Conservation (phyloP, 1,140 invertebrate genomes). For the Drosophila orena region DNA sequence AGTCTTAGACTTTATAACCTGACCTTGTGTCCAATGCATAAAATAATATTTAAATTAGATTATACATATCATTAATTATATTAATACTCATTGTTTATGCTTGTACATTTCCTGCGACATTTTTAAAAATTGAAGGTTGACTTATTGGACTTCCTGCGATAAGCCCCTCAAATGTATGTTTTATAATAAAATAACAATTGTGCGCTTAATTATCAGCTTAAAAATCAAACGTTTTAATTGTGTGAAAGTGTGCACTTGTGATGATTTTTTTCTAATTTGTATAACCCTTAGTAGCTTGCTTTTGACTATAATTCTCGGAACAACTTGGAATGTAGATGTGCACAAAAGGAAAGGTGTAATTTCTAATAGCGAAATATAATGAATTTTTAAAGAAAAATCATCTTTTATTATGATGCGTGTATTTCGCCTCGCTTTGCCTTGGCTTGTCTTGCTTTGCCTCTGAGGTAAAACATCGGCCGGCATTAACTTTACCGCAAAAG, state of each 20-base stretch:
- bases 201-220: too few relatives aligned
- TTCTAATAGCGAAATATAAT: constrained; percentile 1
- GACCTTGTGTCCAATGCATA: not conserved
- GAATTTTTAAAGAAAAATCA: constrained; percentile 12
- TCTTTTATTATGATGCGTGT: constrained; percentile 6
- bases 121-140: not conserved
- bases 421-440: not conserved
- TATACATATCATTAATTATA: not conserved
- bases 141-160: constrained; percentile 1
- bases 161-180: not conserved
- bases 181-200: too few relatives aligned
- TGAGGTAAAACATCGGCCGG: constrained; percentile 3
- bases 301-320: not conserved
- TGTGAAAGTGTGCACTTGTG: too few relatives aligned
- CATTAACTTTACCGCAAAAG: constrained; percentile 32
- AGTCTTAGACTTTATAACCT: not conserved
- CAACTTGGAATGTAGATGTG: not conserved
- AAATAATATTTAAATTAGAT: too few relatives aligned
- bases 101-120: not conserved
- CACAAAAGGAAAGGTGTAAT: constrained; percentile 1
- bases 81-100: too few relatives aligned
- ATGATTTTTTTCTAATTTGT: too few relatives aligned
- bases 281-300: not conserved
- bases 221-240: too few relatives aligned
- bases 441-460: not conserved